Base-by-base conservation (phyloP, 2,113 vertebrate genomes). In the Chloroceryle aenea region DNA sequence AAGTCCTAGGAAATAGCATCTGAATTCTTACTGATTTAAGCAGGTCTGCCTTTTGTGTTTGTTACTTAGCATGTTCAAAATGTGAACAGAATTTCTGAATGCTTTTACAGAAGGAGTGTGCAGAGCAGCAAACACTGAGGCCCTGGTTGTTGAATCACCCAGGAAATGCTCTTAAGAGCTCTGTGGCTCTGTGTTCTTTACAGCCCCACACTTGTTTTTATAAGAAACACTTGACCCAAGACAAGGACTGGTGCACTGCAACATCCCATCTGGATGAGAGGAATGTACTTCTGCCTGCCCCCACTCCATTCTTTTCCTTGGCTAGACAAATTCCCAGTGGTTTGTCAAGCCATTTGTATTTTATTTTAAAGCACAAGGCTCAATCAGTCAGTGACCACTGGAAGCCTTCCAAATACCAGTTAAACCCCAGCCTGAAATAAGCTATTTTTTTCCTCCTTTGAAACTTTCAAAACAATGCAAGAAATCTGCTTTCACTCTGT, bases 351-450 rank as follows among this genome's bases (percentile, higher is more conserved):
- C 67, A 68, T 67, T 96, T 90, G 45, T 59, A 74, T 72, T 85
- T 93, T 83, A 85, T 95, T 94, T 93, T 90, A 80, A 95, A 95
- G 79, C 82, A 74, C 59, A 74, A 80, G 67, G 30, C 56, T 91
- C 79, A 73, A 50, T 69, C 63, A 63, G 47, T 50, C 75, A 36
- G 52, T 71, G 82, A 88, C 87, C 85, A 84, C 63, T 84, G 93
- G 78, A 91, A 90, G 27, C 12, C 63, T 75, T 95, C 90, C 90
- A 96, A 92, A 95, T 88, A 84, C 88, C 92, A 96, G 75, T 86
- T 81, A 93, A 96, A 96, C 56, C 61, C 63, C 40, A 95, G 82
- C 16, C 81, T 88, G 53, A 95, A 90, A 80, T 61, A 80, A 47
- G 17, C 36, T 71, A 29, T 92, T 92, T 94, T 50, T 82, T 73